Conservation (phyloP, 2,797 vertebrate species). For the Cephalopachus bancanus region DNA sequence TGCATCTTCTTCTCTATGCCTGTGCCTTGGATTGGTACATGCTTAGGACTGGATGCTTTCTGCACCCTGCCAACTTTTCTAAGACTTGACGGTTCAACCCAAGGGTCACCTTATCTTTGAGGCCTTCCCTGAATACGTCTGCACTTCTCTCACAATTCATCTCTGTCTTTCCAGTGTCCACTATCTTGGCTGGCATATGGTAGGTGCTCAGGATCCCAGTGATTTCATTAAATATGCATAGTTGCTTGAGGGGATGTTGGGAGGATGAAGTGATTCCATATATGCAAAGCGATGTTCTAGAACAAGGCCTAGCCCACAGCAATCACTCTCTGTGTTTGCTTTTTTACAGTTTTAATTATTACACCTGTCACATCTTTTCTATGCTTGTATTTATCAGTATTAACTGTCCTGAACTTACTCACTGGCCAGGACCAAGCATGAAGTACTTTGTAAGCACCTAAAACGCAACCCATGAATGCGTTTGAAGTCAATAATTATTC, state of each 20-base stretch:
- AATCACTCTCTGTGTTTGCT: neutral
- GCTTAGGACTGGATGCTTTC: neutral
- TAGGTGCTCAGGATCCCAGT: accelerated
- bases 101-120: neutral
- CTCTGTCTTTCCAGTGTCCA: neutral
- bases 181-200: accelerated
- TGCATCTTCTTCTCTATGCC: neutral
- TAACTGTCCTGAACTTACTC: neutral
- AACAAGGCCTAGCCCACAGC: accelerated
- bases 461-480: accelerated
- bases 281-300: too few species aligned
- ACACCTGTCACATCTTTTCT: too few species aligned
- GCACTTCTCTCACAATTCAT: accelerated
- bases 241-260: neutral
- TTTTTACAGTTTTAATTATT: neutral
- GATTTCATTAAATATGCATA: neutral
- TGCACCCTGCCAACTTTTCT: neutral
- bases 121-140: neutral
- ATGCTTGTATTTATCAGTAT: neutral
- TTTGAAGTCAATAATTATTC: neutral
- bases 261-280: neutral
- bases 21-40: too few species aligned
- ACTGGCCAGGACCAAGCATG: neutral
- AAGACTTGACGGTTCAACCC: neutral
- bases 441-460: neutral